Percentiles rank a stretch among this genome's conserved stretches.
phyloP scores from a whole-genome alignment of 1,140 invertebrate genomes.

The Amphibalanus amphitrite region DNA sequence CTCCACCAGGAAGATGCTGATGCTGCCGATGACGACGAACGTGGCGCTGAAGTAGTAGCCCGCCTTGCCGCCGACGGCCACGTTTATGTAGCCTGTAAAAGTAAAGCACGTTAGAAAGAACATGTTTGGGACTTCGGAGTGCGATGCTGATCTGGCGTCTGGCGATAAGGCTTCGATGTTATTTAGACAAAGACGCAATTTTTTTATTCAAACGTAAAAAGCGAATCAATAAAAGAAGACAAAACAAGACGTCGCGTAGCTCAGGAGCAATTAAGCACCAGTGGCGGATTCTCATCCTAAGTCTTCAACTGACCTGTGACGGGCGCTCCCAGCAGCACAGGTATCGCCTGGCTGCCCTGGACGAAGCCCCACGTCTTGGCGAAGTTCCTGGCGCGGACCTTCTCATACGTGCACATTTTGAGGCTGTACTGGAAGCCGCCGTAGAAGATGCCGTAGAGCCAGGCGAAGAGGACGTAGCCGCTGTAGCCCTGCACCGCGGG shows the following conservation, averaged over 20 bases:
- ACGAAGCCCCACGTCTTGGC: constrained; percentile 82
- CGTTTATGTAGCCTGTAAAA: constrained; percentile 52
- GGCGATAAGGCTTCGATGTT: too few relatives aligned
- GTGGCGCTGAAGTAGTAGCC: constrained; percentile 67
- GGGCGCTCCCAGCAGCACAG: constrained; percentile 67
- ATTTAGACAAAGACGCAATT: too few relatives aligned
- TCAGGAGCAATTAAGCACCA: too few relatives aligned
- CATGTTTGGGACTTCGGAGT: too few relatives aligned
- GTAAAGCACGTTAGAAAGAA: too few relatives aligned
- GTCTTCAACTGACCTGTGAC: constrained; percentile 36
- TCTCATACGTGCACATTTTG: constrained; percentile 73
- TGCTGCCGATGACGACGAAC: constrained; percentile 51
- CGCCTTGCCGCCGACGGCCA: constrained; percentile 47
- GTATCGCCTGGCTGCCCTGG: constrained; percentile 63
- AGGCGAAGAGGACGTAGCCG: constrained; percentile 29
- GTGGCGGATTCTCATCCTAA: background rate
- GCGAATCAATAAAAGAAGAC: too few relatives aligned
- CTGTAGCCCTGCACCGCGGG: constrained; percentile 40
- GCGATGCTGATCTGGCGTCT: too few relatives aligned
- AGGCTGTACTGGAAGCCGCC: constrained; percentile 53
- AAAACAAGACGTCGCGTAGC: too few relatives aligned
- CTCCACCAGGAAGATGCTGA: constrained; percentile 60
- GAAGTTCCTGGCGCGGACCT: constrained; percentile 63
- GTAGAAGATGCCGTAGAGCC: constrained; percentile 30
- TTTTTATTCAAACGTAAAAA: too few relatives aligned